Evolutionary conservation across 2,888 invertebrate genomes (phyloP).

Genomic region (Tipula unca): DNA sequence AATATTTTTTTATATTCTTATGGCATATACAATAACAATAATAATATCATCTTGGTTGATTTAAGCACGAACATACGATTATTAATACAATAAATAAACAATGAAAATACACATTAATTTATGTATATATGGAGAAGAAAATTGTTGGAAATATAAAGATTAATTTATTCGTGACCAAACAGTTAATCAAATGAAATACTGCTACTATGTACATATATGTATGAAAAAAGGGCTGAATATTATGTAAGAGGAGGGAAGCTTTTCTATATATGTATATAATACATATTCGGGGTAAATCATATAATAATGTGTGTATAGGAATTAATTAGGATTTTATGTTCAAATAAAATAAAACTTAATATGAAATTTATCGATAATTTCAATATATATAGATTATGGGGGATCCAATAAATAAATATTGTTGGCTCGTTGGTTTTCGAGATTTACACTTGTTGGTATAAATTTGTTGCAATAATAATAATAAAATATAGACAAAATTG

Average conservation of each 20-base stretch:
- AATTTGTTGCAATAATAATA: neutral
- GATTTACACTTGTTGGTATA: neutral
- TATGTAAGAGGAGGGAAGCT: neutral
- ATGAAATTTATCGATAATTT: neutral
- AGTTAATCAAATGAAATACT: neutral
- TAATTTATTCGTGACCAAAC: conserved; percentile 14
- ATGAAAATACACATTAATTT: neutral
- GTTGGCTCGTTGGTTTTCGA: neutral
- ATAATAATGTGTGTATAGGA: neutral
- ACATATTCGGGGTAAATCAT: neutral
- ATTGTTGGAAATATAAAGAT: neutral
- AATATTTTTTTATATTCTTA: neutral
- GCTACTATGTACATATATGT: neutral
- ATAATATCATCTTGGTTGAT: conserved; percentile 8
- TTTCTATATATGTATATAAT: neutral
- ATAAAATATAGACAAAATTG: neutral
- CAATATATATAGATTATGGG: neutral
- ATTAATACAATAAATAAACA: conserved; percentile 8
- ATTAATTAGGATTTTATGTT: neutral
- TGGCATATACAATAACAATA: neutral
- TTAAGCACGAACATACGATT: conserved; percentile 8
- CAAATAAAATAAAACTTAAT: neutral
- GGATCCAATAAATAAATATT: neutral
- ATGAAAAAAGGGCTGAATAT: neutral
- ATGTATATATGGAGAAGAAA: neutral